These are phyloP conservation scores for Micromussa lordhowensis DNA, from an alignment of 92 coral and sea anemone genomes.

Conservation along the genomic window DNA sequence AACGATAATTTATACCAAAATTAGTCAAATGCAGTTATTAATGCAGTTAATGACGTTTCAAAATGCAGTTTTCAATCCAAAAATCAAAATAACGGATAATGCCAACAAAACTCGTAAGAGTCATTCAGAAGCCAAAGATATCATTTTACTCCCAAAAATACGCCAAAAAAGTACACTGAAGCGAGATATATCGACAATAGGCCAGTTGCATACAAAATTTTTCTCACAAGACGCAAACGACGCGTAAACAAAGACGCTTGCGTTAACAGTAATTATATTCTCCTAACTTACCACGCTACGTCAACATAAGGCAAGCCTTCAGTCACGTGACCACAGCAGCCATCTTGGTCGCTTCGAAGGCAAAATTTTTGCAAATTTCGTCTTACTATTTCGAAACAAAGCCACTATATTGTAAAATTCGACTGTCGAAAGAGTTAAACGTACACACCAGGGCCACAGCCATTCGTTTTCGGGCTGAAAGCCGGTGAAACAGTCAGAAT, in stretches of 20 bases:
- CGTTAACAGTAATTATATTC: constrained; percentile 49
- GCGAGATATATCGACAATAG: neutral
- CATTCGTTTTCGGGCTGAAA: constrained; percentile 19
- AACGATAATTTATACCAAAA: neutral
- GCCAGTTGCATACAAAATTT: neutral
- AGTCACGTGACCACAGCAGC: constrained; percentile 87
- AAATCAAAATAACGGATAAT: neutral
- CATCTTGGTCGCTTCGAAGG: constrained; percentile 77
- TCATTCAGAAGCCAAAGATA: neutral
- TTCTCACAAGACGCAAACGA: neutral
- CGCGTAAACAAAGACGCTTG: neutral
- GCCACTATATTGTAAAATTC: constrained; percentile 22
- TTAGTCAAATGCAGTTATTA: neutral
- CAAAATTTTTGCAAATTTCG: constrained; percentile 60
- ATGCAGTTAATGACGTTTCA: neutral
- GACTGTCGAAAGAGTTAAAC: constrained; percentile 33
- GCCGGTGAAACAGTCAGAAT: constrained; percentile 23
- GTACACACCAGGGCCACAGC: constrained; percentile 48
- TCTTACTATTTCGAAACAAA: constrained; percentile 29
- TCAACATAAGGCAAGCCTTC: constrained; percentile 31
- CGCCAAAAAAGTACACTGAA: neutral
- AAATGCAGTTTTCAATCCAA: neutral
- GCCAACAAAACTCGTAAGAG: neutral
- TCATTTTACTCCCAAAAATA: neutral
- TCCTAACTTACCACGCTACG: constrained; percentile 73